Base-by-base conservation (phyloP, 2,797 vertebrate species). In the Pseudocheirus occidentalis region DNA sequence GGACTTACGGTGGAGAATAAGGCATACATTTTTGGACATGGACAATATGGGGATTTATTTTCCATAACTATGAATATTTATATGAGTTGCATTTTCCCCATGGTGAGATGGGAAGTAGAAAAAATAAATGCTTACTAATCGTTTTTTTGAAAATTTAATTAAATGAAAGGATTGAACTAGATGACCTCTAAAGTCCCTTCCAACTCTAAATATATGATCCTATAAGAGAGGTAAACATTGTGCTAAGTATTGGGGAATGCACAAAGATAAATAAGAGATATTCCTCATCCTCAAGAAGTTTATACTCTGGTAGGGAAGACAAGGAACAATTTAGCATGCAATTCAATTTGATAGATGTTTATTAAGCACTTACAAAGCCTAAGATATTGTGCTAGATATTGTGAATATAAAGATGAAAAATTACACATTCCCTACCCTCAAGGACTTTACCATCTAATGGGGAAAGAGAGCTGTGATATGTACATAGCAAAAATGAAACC, bases 311-410 rank as follows among this genome's bases (percentile, higher is more conserved):
- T 87, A 87, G 73, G 7, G 40, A 81, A 81, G 6, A 81, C n/a
- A 46, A 87, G 73, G 73, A 87, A 87, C 24, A 50, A 87, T 50
- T 50, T 46, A 87, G 27, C 21, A 50, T 87, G 21, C 9, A 50
- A 34, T n/a, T 93, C 56, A 24, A 24, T 58, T 87, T 73, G n/a
- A 55, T 66, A 66, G 54, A 13, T 27, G 40, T 81, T 90, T 91
- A 90, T 46, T 56, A 95, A 95, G 90, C 55, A n/a, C n/a, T 34
- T 90, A 58, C 34, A 52, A 52, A 24, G 62, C 46, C 12, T 52
- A 87, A 93, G 90, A 91, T 89, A 93, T 93, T 62, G 16, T 62
- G 54, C 81, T 55, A 89, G 66, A n/a, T 91, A n/a, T 21, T 21
- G 66, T 73, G 62, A 16, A 73, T 73, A 73, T 27, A 87, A 87